A percentile compares a stretch with the other conserved stretches of the same genome.
Evolutionary conservation across 2,113 vertebrate species (phyloP).

Genomic region (Hystrix brachyura): DNA sequence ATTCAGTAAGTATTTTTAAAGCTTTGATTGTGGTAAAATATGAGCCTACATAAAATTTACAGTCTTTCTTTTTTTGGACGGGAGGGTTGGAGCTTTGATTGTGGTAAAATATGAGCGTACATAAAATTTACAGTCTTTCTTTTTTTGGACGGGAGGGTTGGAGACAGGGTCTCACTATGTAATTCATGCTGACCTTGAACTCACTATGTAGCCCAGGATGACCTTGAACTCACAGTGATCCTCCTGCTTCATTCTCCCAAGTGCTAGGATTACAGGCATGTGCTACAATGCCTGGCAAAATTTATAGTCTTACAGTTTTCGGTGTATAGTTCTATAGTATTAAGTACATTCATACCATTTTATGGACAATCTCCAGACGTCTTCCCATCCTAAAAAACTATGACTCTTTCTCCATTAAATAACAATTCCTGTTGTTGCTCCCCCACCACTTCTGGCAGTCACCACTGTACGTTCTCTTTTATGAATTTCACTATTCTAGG

Average conservation of each 20-base stretch:
- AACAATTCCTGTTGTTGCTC: not conserved
- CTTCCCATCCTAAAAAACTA: slow-evolving; percentile 9
- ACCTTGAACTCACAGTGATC: not conserved
- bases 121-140: not conserved
- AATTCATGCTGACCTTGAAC: not conserved
- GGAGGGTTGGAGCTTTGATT: slow-evolving; percentile 54
- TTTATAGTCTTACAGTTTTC: not conserved
- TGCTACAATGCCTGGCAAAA: not conserved
- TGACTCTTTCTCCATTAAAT: not conserved
- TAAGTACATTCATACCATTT: not conserved
- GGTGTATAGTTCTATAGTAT: not conserved
- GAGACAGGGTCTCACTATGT: not conserved
- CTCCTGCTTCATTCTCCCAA: not conserved
- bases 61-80: too few relatives aligned
- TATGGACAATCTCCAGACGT: not conserved
- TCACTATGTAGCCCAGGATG: not conserved
- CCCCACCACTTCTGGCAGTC: not conserved
- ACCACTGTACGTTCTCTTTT: not conserved
- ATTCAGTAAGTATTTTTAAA: slow-evolving; percentile 59
- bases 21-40: slow-evolving; percentile 28
- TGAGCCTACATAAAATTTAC: not conserved
- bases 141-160: not conserved
- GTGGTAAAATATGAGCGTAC: not conserved
- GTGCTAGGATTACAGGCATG: not conserved
- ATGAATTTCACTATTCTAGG: not conserved